Base-by-base conservation (phyloP, 92 coral and sea anemone genomes). In the Micromussa lordhowensis region DNA sequence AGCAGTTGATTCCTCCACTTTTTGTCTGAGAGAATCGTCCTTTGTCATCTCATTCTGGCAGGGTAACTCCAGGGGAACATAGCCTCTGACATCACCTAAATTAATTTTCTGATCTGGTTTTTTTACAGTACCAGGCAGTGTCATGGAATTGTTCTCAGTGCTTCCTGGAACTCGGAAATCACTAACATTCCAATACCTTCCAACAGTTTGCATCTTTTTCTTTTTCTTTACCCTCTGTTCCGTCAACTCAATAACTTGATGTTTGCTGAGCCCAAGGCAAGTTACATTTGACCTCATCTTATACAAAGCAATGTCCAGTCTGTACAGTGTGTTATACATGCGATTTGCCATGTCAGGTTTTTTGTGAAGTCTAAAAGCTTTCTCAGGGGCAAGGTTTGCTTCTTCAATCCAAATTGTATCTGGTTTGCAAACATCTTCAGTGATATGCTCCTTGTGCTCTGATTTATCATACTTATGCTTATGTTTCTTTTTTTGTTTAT, bases 341-440 rank as follows among this genome's bases (percentile, higher is more conserved):
- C 93, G 87, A 80, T 98, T 98, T 81, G 94, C 90, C 53, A 90
- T 49, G 79, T 98, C 99, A 76, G 98, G 98, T 75, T 96, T 96
- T 28, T 82, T 86, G 81, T 95, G 87, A n/a, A 96, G 48, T 70
- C 99, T 88, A 55, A 91, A 98, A 59, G 99, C 99, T 30, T 98
- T 93, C 74, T 94, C 93, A 26, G 90, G 84, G 53, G 78, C 86
- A 48, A 98, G 81, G 3, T 93, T 93, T 11, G 94, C 93, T 31
- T 98, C 99, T 29, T 98, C 99, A 83, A 96, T 88, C 99, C 99
- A 98, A 26, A 94, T 88, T 40, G 98, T 94, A 69, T 96, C 89
- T 35, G 99, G 99, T 69, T 98, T 95, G 48, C 31, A 51, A 24
- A 57, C 64, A 34, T 88, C 90, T 54, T 92, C 94, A 57, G 72